Evolutionary conservation across 2,888 invertebrate species (phyloP), one percentile per base, ranked within the genome.

Genomic region (Caenorhabditis becei): DNA sequence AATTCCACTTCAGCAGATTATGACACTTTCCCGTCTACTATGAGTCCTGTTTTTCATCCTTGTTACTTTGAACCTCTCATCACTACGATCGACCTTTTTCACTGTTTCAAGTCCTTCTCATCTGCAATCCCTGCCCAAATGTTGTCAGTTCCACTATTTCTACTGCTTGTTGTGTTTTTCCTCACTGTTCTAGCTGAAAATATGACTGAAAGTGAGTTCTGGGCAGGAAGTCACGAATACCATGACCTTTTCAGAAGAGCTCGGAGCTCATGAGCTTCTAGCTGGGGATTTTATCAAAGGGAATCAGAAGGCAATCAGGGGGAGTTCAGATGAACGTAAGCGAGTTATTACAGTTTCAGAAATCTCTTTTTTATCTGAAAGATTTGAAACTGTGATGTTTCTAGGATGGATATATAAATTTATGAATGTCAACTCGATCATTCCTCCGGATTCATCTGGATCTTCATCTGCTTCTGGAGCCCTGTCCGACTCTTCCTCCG

Each of bases 351-450:
- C 44, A 8, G 18, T 56, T 56, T n/a, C 18, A 56, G 4, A 28
- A 24, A 4, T 32, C 32, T 32, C 4, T 10, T 32, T 32, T 4
- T 10, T 7, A 32, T 7, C 4, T 32, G 32, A 10, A 10, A 32
- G 10, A 4, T 32, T 32, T 32, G 32, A 32, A 32, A 32, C 32
- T 32, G 32, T 32, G 10, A 32, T n/a, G n/a, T n/a, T n/a, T n/a
- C n/a, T n/a, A 66, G 75, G 44, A 61, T 62, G 44, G 53, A 54
- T 71, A 41, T 70, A 32, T 56, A 74, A 74, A 24, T 65, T 56
- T 44, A n/a, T 74, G 18, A 74, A 74, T 14, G 11, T 23, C 14
- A 65, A 51, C 53, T 51, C 61, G 0, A 11, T 67, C 10, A 20
- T 67, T 16, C 59, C 61, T 2, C 51, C 63, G 14, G 63, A 72